These are phyloP conservation scores for Ochropacha duplaris DNA, from an alignment of 2,888 invertebrate genomes.

Conservation along the genomic window DNA sequence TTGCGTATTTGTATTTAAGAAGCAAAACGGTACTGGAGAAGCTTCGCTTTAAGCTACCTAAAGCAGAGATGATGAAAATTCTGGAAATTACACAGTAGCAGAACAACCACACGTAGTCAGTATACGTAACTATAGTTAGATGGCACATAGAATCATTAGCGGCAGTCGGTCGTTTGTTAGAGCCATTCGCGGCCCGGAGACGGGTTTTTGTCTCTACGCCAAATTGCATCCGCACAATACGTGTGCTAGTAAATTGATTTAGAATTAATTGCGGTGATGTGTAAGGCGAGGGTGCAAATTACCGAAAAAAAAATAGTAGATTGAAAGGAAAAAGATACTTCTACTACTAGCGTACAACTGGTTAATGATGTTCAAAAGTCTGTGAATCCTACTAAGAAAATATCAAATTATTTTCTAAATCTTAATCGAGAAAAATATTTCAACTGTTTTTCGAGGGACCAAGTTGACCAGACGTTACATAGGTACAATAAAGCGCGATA, in stretches of 20 bases:
- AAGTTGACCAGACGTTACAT: not conserved
- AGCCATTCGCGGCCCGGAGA: conserved; percentile 72
- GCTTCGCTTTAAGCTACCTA: not conserved
- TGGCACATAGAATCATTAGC: conserved; percentile 76
- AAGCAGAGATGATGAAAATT: not conserved
- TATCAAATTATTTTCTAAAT: not conserved
- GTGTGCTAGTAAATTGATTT: conserved; percentile 76
- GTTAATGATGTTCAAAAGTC: not conserved
- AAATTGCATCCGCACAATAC: conserved; percentile 81
- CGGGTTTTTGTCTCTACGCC: conserved; percentile 77
- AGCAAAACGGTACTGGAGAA: too few relatives aligned
- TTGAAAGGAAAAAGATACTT: not conserved
- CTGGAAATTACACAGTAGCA: not conserved
- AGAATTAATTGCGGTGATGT: conserved; percentile 68
- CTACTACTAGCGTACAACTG: not conserved
- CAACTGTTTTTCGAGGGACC: not conserved
- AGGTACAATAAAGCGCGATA: not conserved
- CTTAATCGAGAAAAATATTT: not conserved
- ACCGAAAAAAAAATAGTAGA: not conserved
- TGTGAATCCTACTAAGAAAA: too few relatives aligned
- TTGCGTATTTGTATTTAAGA: too few relatives aligned
- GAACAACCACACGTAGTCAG: not conserved
- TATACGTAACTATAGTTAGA: conserved; percentile 36
- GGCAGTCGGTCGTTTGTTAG: conserved; percentile 80
- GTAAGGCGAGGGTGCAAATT: conserved; percentile 27